Conservation (phyloP, 2,888 invertebrate species). For the Cryptophagus acutangulus region DNA sequence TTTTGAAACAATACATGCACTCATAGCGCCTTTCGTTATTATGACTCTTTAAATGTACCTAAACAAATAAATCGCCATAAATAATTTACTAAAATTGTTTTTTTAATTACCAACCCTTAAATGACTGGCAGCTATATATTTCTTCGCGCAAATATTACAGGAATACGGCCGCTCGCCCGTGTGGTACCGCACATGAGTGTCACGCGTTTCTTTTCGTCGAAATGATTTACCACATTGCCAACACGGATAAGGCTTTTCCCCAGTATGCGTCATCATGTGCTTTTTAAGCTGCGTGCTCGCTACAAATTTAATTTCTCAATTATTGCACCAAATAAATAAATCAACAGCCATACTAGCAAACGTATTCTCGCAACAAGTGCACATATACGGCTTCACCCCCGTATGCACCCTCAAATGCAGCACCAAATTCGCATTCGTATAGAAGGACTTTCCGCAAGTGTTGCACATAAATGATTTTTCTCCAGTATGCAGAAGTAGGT, state of each 20-base stretch:
- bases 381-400: conserved; percentile 43
- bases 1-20: conserved; percentile 40
- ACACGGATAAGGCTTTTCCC: conserved; percentile 44
- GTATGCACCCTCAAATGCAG: conserved; percentile 43
- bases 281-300: conserved; percentile 44
- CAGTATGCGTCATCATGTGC: conserved; percentile 43
- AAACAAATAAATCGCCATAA: conserved; percentile 15
- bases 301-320: conserved; percentile 23
- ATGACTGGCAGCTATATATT: conserved; percentile 45
- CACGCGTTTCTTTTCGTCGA: conserved; percentile 45
- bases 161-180: conserved; percentile 44
- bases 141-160: conserved; percentile 43
- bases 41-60: conserved; percentile 42
- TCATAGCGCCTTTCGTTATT: conserved; percentile 36
- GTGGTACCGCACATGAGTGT: conserved; percentile 45
- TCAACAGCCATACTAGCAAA: conserved; percentile 41
- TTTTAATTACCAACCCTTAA: conserved; percentile 34
- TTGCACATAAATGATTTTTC: conserved; percentile 41
- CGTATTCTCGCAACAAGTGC: conserved; percentile 37
- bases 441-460: conserved; percentile 41
- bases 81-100: conserved; percentile 4
- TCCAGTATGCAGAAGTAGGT: conserved; percentile 42
- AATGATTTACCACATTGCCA: conserved; percentile 46
- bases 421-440: conserved; percentile 39
- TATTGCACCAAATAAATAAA: not conserved